A percentile compares a stretch with the other conserved stretches of the same genome.
Conservation (phyloP, 2,888 invertebrate genomes). For the Coelopa pilipes region DNA sequence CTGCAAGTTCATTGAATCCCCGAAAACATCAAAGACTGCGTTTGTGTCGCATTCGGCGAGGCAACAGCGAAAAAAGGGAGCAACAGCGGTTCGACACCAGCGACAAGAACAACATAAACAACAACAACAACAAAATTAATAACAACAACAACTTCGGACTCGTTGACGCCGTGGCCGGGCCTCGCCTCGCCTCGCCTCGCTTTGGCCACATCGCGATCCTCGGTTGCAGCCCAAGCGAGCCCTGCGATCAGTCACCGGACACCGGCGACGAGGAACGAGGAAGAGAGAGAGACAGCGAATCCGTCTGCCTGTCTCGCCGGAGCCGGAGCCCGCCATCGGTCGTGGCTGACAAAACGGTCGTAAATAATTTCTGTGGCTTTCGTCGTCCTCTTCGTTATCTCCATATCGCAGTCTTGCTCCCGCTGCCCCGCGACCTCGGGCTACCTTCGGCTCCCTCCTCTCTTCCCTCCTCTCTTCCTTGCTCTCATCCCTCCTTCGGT, state of each 20-base stretch:
- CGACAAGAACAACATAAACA: conserved; percentile 35
- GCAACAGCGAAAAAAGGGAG: conserved; percentile 8
- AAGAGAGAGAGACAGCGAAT: neutral
- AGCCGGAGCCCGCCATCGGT: conserved; percentile 34
- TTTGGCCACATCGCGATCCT: neutral
- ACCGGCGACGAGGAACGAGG: neutral
- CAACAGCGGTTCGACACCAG: no score
- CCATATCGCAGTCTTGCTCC: no score
- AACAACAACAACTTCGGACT: no score
- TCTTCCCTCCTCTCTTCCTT: no score
- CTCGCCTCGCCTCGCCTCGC: conserved; percentile 11
- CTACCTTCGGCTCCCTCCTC: no score
- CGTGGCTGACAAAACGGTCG: conserved; percentile 62
- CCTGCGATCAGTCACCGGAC: neutral
- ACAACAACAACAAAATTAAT: conserved; percentile 19
- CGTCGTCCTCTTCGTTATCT: conserved; percentile 26
- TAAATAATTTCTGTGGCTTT: conserved; percentile 62
- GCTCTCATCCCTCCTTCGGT: no score
- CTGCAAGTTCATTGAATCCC: neutral
- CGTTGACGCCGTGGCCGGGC: conserved; percentile 58
- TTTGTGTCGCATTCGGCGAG: conserved; percentile 44
- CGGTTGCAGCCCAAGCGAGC: neutral
- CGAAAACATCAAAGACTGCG: conserved; percentile 45
- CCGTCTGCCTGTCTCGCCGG: conserved; percentile 3
- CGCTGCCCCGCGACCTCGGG: no score